These are phyloP conservation scores for Sciurus vulgaris DNA, from an alignment of 2,797 vertebrate genomes.

Conservation along the genomic window DNA sequence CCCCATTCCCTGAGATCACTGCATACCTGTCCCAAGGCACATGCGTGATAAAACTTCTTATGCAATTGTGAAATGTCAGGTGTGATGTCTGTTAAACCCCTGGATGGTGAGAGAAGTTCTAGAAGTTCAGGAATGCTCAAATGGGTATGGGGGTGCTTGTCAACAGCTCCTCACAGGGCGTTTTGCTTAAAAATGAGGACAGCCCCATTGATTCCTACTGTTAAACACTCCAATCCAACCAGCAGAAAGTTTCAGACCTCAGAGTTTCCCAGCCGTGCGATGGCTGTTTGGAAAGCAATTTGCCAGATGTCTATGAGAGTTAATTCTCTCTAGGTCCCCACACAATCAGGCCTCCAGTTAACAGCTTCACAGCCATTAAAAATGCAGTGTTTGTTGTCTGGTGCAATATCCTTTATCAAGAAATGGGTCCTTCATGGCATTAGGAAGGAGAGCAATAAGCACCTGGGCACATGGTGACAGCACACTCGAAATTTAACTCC, in stretches of 20 bases:
- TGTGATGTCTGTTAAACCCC: not conserved
- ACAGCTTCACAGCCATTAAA: conserved; percentile 64
- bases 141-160: not conserved
- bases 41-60: not conserved
- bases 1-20: conserved; percentile 36
- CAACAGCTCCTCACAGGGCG: not conserved
- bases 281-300: conserved; percentile 70
- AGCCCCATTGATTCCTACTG: not conserved
- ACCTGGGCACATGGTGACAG: not conserved
- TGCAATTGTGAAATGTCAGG: not conserved
- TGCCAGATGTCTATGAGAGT: conserved; percentile 79
- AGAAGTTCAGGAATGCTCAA: not conserved
- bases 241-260: conserved; percentile 65
- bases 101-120: not conserved
- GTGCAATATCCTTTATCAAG: conserved; percentile 59
- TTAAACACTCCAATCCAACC: conserved; percentile 56
- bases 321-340: conserved; percentile 53
- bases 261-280: conserved; percentile 61
- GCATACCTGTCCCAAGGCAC: not conserved
- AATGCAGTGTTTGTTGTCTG: conserved; percentile 63
- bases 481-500: conserved; percentile 46
- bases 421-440: conserved; percentile 57
- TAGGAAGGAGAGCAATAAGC: conserved; percentile 18
- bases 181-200: conserved; percentile 60
- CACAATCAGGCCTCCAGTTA: conserved; percentile 69